phyloP scores from a whole-genome alignment of 2,888 invertebrate species.

The Conomelus anceps region DNA sequence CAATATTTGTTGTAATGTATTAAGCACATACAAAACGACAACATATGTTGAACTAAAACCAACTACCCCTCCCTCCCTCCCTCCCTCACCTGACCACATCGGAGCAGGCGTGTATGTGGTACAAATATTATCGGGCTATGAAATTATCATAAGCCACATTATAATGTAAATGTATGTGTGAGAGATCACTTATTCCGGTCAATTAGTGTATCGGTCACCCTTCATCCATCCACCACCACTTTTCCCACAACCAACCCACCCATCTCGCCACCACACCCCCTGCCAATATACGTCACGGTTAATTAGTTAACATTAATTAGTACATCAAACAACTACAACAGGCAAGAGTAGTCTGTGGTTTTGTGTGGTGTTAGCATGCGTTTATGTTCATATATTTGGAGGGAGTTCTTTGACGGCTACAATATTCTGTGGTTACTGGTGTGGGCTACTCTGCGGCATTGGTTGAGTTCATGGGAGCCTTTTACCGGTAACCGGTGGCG shows the following conservation, averaged over 20 bases:
- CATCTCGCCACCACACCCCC: no score
- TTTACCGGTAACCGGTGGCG: no score
- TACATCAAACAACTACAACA: not conserved
- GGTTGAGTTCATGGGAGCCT: no score
- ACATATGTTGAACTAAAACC: not conserved
- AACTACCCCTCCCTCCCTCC: not conserved
- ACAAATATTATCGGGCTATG: not conserved
- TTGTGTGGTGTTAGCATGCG: not conserved
- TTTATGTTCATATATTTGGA: not conserved
- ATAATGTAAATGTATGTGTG: no score
- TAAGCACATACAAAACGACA: no score
- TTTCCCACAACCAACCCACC: not conserved
- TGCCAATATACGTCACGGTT: not conserved
- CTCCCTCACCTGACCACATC: no score
- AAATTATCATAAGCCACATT: not conserved
- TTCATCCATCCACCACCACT: not conserved
- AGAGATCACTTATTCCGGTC: not conserved
- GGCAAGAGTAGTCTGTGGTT: not conserved
- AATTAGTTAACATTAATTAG: not conserved
- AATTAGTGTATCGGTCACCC: not conserved
- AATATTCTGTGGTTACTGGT: not conserved
- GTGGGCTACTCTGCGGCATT: no score
- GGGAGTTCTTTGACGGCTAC: not conserved
- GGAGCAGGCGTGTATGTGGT: not conserved
- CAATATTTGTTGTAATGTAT: no score